Percentiles rank a stretch among this genome's conserved stretches.
These are phyloP conservation scores for Sceloporus undulatus DNA, from an alignment of 2,113 vertebrate genomes.

Conservation along the genomic window DNA sequence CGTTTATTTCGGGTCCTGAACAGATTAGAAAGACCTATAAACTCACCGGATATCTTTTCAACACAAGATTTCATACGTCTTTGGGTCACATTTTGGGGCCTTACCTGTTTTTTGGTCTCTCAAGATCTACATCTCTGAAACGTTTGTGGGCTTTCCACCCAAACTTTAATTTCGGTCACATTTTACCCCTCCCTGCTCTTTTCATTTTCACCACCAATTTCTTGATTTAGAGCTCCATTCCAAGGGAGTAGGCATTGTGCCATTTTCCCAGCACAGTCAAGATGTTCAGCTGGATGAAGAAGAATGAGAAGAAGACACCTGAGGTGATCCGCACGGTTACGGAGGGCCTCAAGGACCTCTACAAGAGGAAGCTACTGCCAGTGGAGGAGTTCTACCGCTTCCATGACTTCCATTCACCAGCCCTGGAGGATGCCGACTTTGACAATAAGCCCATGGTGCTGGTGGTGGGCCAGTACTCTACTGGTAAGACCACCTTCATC, in stretches of 20 bases:
- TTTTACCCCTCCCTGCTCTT: background rate
- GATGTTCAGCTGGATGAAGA: slow-evolving; percentile 93
- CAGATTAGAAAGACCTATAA: background rate
- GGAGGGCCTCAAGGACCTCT: slow-evolving; percentile 88
- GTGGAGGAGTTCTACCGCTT: slow-evolving; percentile 90
- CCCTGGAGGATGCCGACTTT: slow-evolving; percentile 92
- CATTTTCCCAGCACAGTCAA: background rate
- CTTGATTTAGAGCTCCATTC: background rate
- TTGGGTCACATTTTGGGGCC: background rate
- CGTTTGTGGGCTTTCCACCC: background rate
- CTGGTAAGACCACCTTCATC: slow-evolving; percentile 95
- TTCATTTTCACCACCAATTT: background rate
- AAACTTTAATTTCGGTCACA: background rate
- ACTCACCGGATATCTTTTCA: background rate
- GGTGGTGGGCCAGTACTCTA: slow-evolving; percentile 94
- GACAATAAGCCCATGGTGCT: slow-evolving; percentile 95
- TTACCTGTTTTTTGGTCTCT: background rate
- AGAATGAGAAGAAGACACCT: slow-evolving; percentile 81
- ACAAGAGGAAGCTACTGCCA: slow-evolving; percentile 87
- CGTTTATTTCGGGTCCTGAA: background rate
- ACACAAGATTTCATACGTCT: background rate
- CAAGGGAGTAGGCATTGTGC: background rate
- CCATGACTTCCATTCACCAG: slow-evolving; percentile 89
- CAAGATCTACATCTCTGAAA: background rate
- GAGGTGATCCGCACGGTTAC: slow-evolving; percentile 91